A percentile compares a stretch with the other conserved stretches of the same genome.
These are phyloP conservation scores for Lepus americanus DNA, from an alignment of 2,113 vertebrate species.

Conservation along the genomic window DNA sequence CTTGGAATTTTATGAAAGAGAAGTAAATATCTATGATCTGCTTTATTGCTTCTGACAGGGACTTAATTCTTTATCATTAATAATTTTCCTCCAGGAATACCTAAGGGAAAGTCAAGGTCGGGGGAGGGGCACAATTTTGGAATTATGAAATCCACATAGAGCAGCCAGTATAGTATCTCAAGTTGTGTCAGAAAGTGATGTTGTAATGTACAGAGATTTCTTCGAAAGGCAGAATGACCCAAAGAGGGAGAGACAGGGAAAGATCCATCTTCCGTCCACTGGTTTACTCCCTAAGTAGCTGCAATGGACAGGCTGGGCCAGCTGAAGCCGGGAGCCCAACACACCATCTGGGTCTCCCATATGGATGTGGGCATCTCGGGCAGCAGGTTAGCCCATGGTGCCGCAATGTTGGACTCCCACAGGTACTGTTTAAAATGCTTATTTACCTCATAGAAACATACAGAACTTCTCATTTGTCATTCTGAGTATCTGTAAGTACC, in stretches of 20 bases:
- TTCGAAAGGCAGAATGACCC: no score
- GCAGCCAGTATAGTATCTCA: neutral
- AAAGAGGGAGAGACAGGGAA: no score
- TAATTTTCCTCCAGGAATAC: neutral
- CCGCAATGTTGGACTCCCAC: no score
- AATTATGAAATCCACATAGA: neutral
- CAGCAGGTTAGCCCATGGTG: no score
- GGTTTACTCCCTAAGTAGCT: no score
- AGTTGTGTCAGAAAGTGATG: neutral
- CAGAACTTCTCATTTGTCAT: neutral
- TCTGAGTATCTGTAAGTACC: neutral
- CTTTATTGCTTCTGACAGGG: slow-evolving; percentile 57
- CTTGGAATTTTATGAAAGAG: slow-evolving; percentile 34
- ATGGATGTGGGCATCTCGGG: no score
- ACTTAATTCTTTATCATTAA: slow-evolving; percentile 40
- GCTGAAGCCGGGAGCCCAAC: no score
- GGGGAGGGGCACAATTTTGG: neutral
- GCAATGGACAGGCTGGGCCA: no score
- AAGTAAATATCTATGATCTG: neutral
- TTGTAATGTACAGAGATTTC: neutral
- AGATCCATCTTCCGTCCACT: no score
- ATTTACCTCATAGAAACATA: neutral
- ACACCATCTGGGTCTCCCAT: no score
- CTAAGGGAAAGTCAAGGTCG: neutral
- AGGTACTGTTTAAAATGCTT: neutral